Conservation (phyloP, 1,140 invertebrate genomes). For the Meloidogyne hapla region DNA sequence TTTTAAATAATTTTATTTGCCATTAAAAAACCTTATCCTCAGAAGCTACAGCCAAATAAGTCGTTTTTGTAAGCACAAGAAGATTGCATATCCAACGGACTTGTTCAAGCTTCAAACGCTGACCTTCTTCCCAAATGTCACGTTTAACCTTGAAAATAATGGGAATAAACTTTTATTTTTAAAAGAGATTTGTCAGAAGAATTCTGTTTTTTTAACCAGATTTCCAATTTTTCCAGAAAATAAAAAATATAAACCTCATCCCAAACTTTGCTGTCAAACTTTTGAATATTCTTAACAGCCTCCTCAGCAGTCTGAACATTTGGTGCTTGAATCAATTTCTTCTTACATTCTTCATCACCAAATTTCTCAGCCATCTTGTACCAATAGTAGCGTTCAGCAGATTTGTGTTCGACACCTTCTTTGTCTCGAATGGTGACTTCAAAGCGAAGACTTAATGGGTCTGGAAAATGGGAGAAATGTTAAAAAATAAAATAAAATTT, state of each 20-base stretch:
- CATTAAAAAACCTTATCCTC: constrained; percentile 53
- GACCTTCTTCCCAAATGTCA: constrained; percentile 49
- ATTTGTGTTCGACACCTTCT: constrained; percentile 55
- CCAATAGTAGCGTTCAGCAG: constrained; percentile 59
- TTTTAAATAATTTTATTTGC: not conserved
- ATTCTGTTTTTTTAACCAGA: too few relatives aligned
- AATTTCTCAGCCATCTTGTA: constrained; percentile 60
- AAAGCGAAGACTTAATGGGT: constrained; percentile 46
- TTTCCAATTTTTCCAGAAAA: constrained; percentile 2
- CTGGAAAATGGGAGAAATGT: not conserved
- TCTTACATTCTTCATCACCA: constrained; percentile 47
- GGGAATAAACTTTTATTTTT: too few relatives aligned
- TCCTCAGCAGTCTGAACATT: constrained; percentile 48
- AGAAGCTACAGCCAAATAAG: constrained; percentile 54
- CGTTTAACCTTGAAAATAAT: constrained; percentile 49
- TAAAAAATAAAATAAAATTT: not conserved
- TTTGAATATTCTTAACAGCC: constrained; percentile 52
- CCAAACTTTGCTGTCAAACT: constrained; percentile 50
- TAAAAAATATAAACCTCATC: constrained; percentile 42
- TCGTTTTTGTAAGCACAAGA: constrained; percentile 43
- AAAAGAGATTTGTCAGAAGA: too few relatives aligned
- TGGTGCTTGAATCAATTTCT: constrained; percentile 49
- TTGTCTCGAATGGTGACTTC: constrained; percentile 46
- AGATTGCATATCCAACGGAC: constrained; percentile 51
- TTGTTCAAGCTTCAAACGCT: constrained; percentile 52